Evolutionary conservation across 2,797 vertebrate species (phyloP), one percentile per base, ranked within the genome.

Genomic region (Catostomus latipinnis): DNA sequence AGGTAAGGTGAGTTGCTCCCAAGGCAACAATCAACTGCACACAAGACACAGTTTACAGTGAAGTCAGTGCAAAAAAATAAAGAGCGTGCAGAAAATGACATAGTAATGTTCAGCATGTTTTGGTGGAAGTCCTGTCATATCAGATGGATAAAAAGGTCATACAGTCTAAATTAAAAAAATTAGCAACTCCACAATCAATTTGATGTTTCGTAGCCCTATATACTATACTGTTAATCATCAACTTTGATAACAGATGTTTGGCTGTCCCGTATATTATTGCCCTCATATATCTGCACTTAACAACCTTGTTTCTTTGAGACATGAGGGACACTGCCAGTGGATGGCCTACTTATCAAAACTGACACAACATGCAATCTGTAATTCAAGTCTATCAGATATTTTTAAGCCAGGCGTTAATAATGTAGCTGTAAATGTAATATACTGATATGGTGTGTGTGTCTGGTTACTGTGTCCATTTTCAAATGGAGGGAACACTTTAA

Each of bases 21-120:
- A 49, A 34, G 63, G 53, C 56, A 68, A 76, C 54, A 69, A 48
- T 60, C 68, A 77, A 60, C 56, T 8, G 50, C 54, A 69, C 48
- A 60, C 18, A 50, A 60, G 68, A 68, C 68, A 69, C 63, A 71
- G 34, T 34, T 34, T 46, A 34, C 7, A 52, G 54, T 60, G 50
- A 60, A 69, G 60, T 18, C 22, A 77, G 75, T 45, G 46, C n/a
- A 14, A 13, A 77, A 52, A 46, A 52, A 77, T 56, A 61, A 9
- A 46, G 18, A 45, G 4, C 16, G 52, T 43, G 60, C 61, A 43
- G 43, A 43, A 48, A 57, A 76, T 67, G 67, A n/a, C 9, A 16
- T 50, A 22, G 43, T 67, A 48, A 57, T 60, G 6, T 68, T 68
- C 18, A 34, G 49, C 12, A 34, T 68, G 10, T 11, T 68, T 68